Conservation (phyloP, 2,888 invertebrate species). For the Dolichomitus sp. region DNA sequence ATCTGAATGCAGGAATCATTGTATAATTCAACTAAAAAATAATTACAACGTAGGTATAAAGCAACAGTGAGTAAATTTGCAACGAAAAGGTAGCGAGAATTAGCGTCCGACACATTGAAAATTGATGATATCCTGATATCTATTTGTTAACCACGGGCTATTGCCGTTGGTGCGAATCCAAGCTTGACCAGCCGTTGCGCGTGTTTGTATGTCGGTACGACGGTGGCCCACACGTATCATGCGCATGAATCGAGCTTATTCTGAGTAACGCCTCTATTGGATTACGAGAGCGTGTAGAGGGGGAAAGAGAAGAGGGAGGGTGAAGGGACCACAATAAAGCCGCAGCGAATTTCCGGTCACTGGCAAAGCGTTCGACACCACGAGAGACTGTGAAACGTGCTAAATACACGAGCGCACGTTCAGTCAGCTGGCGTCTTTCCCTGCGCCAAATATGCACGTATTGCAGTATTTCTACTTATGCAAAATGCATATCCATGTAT, state of each 20-base stretch:
- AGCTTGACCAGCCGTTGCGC: constrained; percentile 21
- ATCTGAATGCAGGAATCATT: background rate
- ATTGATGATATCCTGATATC: constrained; percentile 68
- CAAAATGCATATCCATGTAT: background rate
- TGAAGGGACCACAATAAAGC: constrained; percentile 59
- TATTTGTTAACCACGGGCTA: constrained; percentile 63
- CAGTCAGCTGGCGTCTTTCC: background rate
- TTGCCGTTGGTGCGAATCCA: constrained; percentile 48
- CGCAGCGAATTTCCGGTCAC: constrained; percentile 63
- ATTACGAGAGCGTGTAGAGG: constrained; percentile 40
- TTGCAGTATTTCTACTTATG: background rate
- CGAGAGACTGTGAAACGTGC: constrained; percentile 58
- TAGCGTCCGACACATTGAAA: constrained; percentile 52
- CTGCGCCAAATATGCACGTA: background rate
- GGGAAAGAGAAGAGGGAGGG: constrained; percentile 11
- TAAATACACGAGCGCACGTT: constrained; percentile 43
- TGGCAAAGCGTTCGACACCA: constrained; percentile 44
- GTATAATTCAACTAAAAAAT: background rate
- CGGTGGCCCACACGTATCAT: constrained; percentile 30
- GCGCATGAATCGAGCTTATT: constrained; percentile 58
- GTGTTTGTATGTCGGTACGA: constrained; percentile 32
- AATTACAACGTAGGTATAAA: constrained; percentile 3
- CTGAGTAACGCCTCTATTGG: constrained; percentile 56
- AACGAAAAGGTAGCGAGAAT: background rate
- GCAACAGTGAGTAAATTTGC: constrained; percentile 48